Evolutionary conservation across 2,113 vertebrate species (phyloP).

Genomic region (Eptatretus burgeri): DNA sequence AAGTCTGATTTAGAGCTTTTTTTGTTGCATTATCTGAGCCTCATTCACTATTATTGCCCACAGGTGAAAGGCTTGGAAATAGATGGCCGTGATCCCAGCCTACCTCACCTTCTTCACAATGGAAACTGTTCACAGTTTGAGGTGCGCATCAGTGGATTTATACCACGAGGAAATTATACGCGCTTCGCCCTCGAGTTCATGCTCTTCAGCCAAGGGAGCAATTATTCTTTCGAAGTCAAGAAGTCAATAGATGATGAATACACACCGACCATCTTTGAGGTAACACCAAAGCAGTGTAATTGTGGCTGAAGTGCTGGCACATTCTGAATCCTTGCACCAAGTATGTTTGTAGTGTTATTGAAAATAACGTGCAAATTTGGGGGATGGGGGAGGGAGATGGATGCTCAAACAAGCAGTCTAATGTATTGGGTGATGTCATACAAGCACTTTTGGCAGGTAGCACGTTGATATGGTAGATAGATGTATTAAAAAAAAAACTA

Average conservation of each 20-base stretch:
- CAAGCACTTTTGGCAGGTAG: too few relatives aligned
- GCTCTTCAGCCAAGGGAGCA: conserved; percentile 15
- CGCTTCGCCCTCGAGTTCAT: conserved; percentile 35
- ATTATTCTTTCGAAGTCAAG: conserved; percentile 11
- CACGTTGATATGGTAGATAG: too few relatives aligned
- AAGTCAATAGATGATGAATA: conserved; percentile 55
- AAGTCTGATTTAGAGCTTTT: too few relatives aligned
- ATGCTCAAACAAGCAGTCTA: too few relatives aligned
- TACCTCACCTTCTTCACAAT: conserved; percentile 41
- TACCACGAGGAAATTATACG: conserved; percentile 20
- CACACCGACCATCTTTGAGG: conserved; percentile 52
- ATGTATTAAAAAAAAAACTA: too few relatives aligned
- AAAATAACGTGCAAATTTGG: too few relatives aligned
- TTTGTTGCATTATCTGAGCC: too few relatives aligned
- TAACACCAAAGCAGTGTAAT: conserved; percentile 11
- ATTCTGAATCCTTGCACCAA: too few relatives aligned
- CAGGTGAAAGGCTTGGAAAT: conserved; percentile 18
- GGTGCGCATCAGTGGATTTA: conserved; percentile 20
- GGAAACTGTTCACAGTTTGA: conserved; percentile 37
- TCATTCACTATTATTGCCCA: background rate
- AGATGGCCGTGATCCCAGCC: conserved; percentile 15
- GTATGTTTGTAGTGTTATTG: too few relatives aligned
- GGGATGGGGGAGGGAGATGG: too few relatives aligned
- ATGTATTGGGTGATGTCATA: too few relatives aligned
- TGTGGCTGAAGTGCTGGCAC: too few relatives aligned